Conservation (phyloP, 2,888 invertebrate genomes). For the Cheilosia urbana region DNA sequence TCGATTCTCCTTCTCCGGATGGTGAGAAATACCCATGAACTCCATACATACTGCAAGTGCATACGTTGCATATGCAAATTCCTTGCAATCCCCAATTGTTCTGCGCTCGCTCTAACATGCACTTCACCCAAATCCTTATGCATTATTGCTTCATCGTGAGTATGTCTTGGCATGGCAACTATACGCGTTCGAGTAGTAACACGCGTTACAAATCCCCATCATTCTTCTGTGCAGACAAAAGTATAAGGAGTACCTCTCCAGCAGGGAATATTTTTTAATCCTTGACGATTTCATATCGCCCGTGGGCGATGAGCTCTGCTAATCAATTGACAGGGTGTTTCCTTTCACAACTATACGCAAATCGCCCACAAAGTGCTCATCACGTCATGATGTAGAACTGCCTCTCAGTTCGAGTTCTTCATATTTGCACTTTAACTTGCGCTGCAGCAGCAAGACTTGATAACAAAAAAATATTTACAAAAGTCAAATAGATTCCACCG, state of each 20-base stretch:
- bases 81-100: slow-evolving; percentile 32
- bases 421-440: slow-evolving; percentile 9
- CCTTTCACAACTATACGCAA: slow-evolving; percentile 43
- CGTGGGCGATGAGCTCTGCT: slow-evolving; percentile 17
- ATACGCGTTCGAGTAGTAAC: slow-evolving; percentile 26
- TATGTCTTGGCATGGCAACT: slow-evolving; percentile 37
- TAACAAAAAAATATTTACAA: slow-evolving; percentile 35
- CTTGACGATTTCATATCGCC: background rate
- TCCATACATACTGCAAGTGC: background rate
- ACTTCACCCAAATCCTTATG: slow-evolving; percentile 43
- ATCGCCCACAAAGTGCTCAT: slow-evolving; percentile 5
- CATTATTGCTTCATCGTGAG: slow-evolving; percentile 64
- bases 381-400: background rate
- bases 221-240: background rate
- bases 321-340: slow-evolving; percentile 43
- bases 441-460: slow-evolving; percentile 14
- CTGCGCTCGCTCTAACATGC: slow-evolving; percentile 8
- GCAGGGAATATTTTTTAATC: background rate
- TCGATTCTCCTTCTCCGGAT: slow-evolving; percentile 18
- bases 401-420: background rate
- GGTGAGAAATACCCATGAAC: slow-evolving; percentile 27
- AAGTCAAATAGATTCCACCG: slow-evolving; percentile 48
- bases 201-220: slow-evolving; percentile 49
- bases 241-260: background rate
- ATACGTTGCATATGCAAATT: slow-evolving; percentile 53